Percentiles rank a stretch among this genome's conserved stretches.
phyloP scores from a whole-genome alignment of 2,888 invertebrate genomes.

The Meteorus colon region DNA sequence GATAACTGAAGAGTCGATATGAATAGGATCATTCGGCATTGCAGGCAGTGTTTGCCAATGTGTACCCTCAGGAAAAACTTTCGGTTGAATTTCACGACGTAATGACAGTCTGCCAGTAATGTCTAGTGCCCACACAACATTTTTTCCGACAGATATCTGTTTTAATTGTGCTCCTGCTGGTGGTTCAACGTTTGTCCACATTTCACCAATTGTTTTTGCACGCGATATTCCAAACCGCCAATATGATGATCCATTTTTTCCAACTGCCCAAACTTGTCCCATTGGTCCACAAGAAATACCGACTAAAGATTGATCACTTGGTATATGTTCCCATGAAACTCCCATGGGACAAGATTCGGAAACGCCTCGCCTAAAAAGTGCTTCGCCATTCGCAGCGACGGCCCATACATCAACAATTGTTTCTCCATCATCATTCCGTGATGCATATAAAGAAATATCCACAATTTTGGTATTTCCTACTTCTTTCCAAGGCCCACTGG shows the following conservation, averaged over 20 bases:
- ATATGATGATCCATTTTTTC: slow-evolving; percentile 89
- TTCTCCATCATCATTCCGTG: slow-evolving; percentile 73
- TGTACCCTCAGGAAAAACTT: slow-evolving; percentile 86
- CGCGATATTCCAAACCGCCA: slow-evolving; percentile 84
- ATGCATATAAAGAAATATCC: slow-evolving; percentile 85
- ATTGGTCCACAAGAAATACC: slow-evolving; percentile 83
- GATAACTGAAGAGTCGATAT: slow-evolving; percentile 71
- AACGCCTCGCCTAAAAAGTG: slow-evolving; percentile 87
- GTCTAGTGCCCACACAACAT: slow-evolving; percentile 88
- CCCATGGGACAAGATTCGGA: slow-evolving; percentile 83
- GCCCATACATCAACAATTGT: slow-evolving; percentile 84
- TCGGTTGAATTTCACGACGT: slow-evolving; percentile 83
- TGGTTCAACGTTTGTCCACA: slow-evolving; percentile 88
- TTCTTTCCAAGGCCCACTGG: slow-evolving; percentile 91
- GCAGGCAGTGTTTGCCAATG: slow-evolving; percentile 85
- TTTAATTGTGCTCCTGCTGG: slow-evolving; percentile 80
- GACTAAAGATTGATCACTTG: slow-evolving; percentile 85
- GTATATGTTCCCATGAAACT: slow-evolving; percentile 85
- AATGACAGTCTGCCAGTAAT: slow-evolving; percentile 83
- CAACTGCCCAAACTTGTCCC: slow-evolving; percentile 88
- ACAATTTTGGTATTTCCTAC: slow-evolving; percentile 89
- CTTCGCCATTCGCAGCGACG: slow-evolving; percentile 89
- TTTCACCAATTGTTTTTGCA: slow-evolving; percentile 80
- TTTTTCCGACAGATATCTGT: slow-evolving; percentile 82
- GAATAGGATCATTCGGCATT: slow-evolving; percentile 77